Base-by-base conservation (phyloP, 2,797 vertebrate genomes). In the Scolopax rusticola region DNA sequence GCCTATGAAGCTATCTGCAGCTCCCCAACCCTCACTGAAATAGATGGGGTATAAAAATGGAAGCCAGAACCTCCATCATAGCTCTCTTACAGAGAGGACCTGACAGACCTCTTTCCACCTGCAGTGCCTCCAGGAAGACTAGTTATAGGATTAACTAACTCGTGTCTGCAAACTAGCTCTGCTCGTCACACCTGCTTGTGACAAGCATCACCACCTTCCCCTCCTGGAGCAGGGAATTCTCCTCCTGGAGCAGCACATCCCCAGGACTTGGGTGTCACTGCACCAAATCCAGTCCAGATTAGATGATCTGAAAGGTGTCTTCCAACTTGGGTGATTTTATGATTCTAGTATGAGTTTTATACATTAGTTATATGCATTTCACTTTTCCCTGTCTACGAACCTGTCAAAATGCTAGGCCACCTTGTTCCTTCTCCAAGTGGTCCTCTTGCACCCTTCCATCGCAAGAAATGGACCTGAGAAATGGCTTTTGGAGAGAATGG, bases 181-280 rank as follows among this genome's bases (percentile, higher is more conserved):
- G 56, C 9, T 40, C 20, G 12, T 82, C 67, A 21, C 9, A 15
- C 8, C 15, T 33, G 30, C 69, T 36, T 69, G 57, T 30, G 38
- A 5, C 43, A n/a, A 50, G 1, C 23, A 63, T 1, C 28, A 77
- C 67, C 0, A 2, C 14, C 59, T 67, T 61, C 12, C 25, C 33
- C 30, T 15, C 10, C 41, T 23, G 13, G 19, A 32, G 40, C 48
- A 68, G 8, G 0, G 0, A 65, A 40, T 33, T 40, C 25, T 56
- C 4, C 57, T 27, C 25, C 54, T 7, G 21, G 47, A 48, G 47
- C 48, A 48, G 48, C 41, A 41, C 36, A 36, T 36, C 12, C 24
- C 48, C 48, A 2, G 23, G 48, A 48, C 48, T 50, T 14, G 14
- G 24, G 48, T 50, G 48, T 50, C 48, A 50, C 20, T 59, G 71